A percentile compares a stretch with the other conserved stretches of the same genome.
phyloP scores from a whole-genome alignment of 2,888 invertebrate genomes.

The Drosophila macrothrix region DNA sequence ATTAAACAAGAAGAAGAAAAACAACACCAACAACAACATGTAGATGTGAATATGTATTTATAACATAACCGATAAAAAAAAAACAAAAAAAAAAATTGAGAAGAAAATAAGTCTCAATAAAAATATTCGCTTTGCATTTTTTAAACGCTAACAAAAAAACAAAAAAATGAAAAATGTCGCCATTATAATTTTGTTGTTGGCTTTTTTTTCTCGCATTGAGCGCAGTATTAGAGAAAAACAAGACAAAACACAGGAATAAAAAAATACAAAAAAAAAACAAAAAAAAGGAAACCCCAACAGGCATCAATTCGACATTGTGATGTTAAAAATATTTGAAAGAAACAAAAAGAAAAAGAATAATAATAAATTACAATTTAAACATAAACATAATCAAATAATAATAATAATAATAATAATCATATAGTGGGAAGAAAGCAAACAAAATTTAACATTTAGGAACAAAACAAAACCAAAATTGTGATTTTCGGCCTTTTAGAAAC shows the following conservation, averaged over 20 bases:
- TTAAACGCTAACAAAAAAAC: slow-evolving; percentile 19
- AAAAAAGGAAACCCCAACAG: slow-evolving; percentile 44
- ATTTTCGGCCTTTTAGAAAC: slow-evolving; percentile 84
- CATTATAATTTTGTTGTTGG: slow-evolving; percentile 72
- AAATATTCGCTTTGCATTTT: slow-evolving; percentile 65
- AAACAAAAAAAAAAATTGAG: slow-evolving; percentile 20
- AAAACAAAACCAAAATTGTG: slow-evolving; percentile 83
- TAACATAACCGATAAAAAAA: slow-evolving; percentile 51
- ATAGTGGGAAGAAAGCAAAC: slow-evolving; percentile 45
- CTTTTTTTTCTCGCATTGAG: slow-evolving; percentile 67
- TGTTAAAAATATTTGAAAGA: slow-evolving; percentile 72
- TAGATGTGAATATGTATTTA: slow-evolving; percentile 32
- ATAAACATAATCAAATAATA: slow-evolving; percentile 27
- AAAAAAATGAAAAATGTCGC: slow-evolving; percentile 44
- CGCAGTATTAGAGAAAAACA: slow-evolving; percentile 72
- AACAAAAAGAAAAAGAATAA: slow-evolving; percentile 32
- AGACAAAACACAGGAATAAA: slow-evolving; percentile 24
- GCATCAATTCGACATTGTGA: slow-evolving; percentile 81
- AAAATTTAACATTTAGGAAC: slow-evolving; percentile 82
- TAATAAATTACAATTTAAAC: slow-evolving; percentile 40
- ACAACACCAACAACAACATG: slow-evolving; percentile 13
- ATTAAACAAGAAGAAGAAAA: slow-evolving; percentile 67
- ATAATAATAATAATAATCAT: slow-evolving; percentile 26
- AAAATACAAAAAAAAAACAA: slow-evolving; percentile 14
- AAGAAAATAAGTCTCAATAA: slow-evolving; percentile 14